phyloP scores from a whole-genome alignment of 2,888 invertebrate genomes.

The Sphecodes monilicornis region DNA sequence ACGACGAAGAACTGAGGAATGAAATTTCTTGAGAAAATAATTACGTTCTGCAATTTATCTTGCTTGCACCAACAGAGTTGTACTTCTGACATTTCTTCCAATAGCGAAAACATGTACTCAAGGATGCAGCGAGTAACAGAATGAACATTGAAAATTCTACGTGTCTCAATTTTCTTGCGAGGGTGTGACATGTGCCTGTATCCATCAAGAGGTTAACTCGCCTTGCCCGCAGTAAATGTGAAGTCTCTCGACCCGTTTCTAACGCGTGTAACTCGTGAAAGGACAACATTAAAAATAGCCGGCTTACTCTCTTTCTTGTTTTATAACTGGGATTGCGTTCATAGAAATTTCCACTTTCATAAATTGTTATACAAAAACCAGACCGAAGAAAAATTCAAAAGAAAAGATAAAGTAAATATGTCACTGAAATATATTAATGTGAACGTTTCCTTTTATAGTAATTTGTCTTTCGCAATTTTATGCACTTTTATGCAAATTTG shows the following conservation, averaged over 20 bases:
- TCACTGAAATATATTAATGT: no score
- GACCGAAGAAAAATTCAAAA: background rate
- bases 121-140: background rate
- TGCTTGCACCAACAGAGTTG: background rate
- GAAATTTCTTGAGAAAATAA: no score
- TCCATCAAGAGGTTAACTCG: conserved; percentile 3
- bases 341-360: background rate
- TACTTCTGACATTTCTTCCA: background rate
- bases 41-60: no score
- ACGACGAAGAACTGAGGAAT: background rate
- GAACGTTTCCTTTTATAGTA: no score
- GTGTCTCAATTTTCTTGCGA: background rate
- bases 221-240: background rate
- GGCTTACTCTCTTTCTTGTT: background rate
- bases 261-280: background rate
- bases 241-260: background rate
- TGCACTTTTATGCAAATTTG: no score
- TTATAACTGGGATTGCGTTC: background rate
- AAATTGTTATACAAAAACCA: background rate
- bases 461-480: no score
- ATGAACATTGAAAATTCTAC: background rate
- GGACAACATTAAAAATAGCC: conserved; percentile 1
- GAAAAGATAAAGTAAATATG: background rate
- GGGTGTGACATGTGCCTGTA: background rate
- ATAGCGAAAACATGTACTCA: background rate